These are phyloP conservation scores for Bombyx mandarina DNA, from an alignment of 1,140 invertebrate species.

Conservation along the genomic window DNA sequence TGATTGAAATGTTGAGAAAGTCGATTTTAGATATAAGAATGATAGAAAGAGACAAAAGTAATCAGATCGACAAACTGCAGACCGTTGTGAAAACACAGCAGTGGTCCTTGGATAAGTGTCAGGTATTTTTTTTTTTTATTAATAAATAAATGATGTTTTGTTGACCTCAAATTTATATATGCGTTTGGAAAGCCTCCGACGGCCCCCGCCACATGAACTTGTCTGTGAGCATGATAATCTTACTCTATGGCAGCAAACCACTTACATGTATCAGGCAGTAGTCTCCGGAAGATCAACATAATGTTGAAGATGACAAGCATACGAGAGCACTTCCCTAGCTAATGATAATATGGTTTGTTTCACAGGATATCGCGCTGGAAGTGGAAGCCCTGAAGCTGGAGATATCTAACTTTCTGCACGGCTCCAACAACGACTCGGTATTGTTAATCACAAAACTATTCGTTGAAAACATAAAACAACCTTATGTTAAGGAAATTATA, in stretches of 20 bases:
- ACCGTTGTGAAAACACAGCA: conserved; percentile 27
- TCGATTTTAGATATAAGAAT: conserved; percentile 33
- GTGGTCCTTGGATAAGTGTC: conserved; percentile 24
- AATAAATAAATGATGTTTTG: too few relatives aligned
- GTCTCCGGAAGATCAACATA: too few relatives aligned
- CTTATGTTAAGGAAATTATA: too few relatives aligned
- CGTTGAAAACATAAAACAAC: too few relatives aligned
- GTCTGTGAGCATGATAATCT: too few relatives aligned
- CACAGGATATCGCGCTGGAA: conserved; percentile 44
- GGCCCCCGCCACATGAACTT: too few relatives aligned
- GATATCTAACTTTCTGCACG: conserved; percentile 46
- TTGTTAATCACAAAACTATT: background rate
- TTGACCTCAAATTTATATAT: too few relatives aligned
- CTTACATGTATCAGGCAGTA: too few relatives aligned
- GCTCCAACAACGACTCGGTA: conserved; percentile 58
- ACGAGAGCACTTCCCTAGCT: too few relatives aligned
- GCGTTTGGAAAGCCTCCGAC: too few relatives aligned
- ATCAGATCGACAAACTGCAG: conserved; percentile 24
- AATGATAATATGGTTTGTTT: conserved; percentile 1
- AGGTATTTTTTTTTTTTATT: conserved; percentile 11
- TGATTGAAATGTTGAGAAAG: conserved; percentile 39
- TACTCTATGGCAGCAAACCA: too few relatives aligned
- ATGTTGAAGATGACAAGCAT: too few relatives aligned
- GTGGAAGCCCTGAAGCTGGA: conserved; percentile 51
- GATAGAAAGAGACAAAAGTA: conserved; percentile 28